Percentiles rank a stretch among this genome's conserved stretches.
These are phyloP conservation scores for Turnix velox DNA, from an alignment of 2,113 vertebrate species.

Conservation along the genomic window DNA sequence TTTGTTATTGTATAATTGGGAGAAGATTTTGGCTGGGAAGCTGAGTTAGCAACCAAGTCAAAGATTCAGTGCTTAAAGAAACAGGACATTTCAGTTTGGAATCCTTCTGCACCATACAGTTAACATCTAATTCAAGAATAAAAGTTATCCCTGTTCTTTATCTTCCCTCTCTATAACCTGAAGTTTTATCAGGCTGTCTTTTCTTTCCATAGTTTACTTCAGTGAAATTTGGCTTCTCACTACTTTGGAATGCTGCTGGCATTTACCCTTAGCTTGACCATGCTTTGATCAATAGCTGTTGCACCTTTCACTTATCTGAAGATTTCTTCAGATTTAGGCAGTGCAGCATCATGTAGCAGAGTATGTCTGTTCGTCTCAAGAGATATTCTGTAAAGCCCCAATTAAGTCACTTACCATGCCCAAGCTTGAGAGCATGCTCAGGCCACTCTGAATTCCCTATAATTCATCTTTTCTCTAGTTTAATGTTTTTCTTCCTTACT, in stretches of 20 bases:
- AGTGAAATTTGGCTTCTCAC: neutral
- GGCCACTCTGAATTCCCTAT: neutral
- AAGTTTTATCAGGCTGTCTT: neutral
- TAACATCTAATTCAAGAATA: neutral
- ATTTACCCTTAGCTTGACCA: neutral
- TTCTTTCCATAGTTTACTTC: neutral
- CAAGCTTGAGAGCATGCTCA: neutral
- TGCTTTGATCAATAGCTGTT: neutral
- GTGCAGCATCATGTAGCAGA: neutral
- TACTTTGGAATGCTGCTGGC: neutral
- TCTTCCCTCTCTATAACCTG: neutral
- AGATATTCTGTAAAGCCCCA: neutral
- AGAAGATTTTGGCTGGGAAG: neutral
- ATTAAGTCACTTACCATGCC: neutral
- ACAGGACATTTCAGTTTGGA: neutral
- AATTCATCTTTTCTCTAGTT: neutral
- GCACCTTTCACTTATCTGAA: neutral
- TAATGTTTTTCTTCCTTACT: neutral
- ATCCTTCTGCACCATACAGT: neutral
- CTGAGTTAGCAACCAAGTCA: neutral
- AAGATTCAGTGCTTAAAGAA: neutral
- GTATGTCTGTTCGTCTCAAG: rapidly evolving
- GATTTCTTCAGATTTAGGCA: neutral
- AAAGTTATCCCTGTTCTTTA: neutral
- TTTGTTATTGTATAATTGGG: neutral